Evolutionary conservation across 2,888 invertebrate species (phyloP).

Genomic region (Andrena hattorfiana): DNA sequence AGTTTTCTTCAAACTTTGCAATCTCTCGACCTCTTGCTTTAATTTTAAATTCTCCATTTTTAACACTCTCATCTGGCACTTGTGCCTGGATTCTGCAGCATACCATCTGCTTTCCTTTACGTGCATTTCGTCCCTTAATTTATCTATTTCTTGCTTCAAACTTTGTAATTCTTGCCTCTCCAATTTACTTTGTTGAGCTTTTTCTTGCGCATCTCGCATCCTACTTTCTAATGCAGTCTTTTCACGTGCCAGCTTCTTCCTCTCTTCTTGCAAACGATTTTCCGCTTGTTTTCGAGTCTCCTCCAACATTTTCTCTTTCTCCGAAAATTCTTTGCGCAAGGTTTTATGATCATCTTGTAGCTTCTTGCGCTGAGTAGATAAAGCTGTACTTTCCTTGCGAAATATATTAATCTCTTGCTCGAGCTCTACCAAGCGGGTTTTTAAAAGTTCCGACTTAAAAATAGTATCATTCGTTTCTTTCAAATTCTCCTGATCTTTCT

Average conservation of each 20-base stretch:
- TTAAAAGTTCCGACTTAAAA: slow-evolving; percentile 87
- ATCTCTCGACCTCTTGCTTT: slow-evolving; percentile 89
- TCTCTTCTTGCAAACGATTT: slow-evolving; percentile 89
- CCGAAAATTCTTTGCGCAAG: slow-evolving; percentile 86
- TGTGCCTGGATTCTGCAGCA: slow-evolving; percentile 89
- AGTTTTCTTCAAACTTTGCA: slow-evolving; percentile 87
- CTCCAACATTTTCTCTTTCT: slow-evolving; percentile 88
- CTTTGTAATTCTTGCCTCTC: slow-evolving; percentile 90
- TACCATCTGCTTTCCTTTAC: slow-evolving; percentile 91
- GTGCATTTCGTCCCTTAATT: slow-evolving; percentile 89
- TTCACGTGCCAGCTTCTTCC: slow-evolving; percentile 89
- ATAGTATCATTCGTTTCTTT: slow-evolving; percentile 86
- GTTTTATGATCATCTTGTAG: slow-evolving; percentile 86
- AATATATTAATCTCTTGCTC: slow-evolving; percentile 88
- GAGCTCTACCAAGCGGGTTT: slow-evolving; percentile 88
- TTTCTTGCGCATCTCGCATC: slow-evolving; percentile 88
- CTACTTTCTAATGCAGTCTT: slow-evolving; percentile 89
- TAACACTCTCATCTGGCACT: slow-evolving; percentile 90
- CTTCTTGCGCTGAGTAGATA: slow-evolving; percentile 84
- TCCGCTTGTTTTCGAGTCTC: slow-evolving; percentile 88
- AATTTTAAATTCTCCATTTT: slow-evolving; percentile 90
- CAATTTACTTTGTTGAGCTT: slow-evolving; percentile 88
- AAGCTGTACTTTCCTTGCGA: slow-evolving; percentile 86
- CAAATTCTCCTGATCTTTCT: slow-evolving; percentile 56
- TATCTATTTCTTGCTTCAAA: slow-evolving; percentile 88